These are phyloP conservation scores for Trichoplusia ni DNA, from an alignment of 1,140 invertebrate genomes.

Conservation along the genomic window DNA sequence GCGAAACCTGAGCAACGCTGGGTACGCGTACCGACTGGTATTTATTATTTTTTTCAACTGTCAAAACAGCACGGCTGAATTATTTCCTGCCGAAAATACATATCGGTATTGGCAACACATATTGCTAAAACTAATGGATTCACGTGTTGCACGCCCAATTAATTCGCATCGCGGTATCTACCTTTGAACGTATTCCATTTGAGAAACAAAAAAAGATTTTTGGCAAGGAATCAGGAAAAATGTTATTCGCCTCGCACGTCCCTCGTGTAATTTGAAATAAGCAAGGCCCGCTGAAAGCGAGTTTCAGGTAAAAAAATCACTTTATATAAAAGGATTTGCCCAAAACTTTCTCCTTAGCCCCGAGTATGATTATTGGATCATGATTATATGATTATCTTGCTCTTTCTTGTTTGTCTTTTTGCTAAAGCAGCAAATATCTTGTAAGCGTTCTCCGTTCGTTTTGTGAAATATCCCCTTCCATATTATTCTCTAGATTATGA, in stretches of 20 bases:
- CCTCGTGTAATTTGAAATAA: conserved; percentile 43
- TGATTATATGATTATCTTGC: conserved; percentile 37
- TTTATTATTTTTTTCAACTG: too few species aligned
- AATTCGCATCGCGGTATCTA: not conserved
- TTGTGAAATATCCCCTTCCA: too few species aligned
- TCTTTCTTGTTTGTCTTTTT: conserved; percentile 1
- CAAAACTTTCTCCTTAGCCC: conserved; percentile 9
- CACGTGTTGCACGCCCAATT: too few species aligned
- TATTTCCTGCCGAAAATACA: too few species aligned
- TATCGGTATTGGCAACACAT: too few species aligned
- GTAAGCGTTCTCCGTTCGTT: not conserved
- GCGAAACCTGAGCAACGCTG: too few species aligned
- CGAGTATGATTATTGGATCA: conserved; percentile 46
- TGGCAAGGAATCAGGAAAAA: conserved; percentile 19
- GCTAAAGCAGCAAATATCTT: not conserved
- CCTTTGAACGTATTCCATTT: not conserved
- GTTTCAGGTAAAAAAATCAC: conserved; percentile 42
- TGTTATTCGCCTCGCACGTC: conserved; percentile 11
- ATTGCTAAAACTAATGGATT: too few species aligned
- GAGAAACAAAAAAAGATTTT: not conserved
- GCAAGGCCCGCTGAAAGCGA: conserved; percentile 30
- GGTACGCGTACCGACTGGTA: too few species aligned
- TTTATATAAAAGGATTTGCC: conserved; percentile 35
- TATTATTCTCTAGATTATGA: too few species aligned
- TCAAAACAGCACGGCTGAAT: too few species aligned